Evolutionary conservation across 1,140 invertebrate species (phyloP).

Genomic region (Vanessa atalanta): DNA sequence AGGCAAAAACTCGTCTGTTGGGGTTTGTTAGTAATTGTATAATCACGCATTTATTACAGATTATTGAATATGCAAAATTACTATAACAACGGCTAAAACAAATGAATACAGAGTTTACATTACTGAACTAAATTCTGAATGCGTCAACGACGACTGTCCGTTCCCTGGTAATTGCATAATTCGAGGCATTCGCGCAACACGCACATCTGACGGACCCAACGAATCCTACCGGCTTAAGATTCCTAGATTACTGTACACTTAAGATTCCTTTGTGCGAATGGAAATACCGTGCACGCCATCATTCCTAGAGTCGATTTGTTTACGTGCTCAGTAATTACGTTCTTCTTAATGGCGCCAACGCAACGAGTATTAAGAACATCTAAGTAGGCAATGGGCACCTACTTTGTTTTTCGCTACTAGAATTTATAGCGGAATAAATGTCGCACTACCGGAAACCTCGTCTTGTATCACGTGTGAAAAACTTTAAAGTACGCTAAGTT

Average conservation of each 20-base stretch:
- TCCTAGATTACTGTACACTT: slow-evolving; percentile 65
- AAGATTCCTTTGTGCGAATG: slow-evolving; percentile 62
- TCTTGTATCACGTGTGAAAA: slow-evolving; percentile 8
- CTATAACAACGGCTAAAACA: background rate
- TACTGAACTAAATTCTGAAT: slow-evolving; percentile 30
- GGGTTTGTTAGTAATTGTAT: no score
- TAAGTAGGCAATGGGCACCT: slow-evolving; percentile 14
- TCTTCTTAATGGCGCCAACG: slow-evolving; percentile 55
- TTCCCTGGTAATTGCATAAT: slow-evolving; percentile 38
- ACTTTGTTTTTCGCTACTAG: background rate
- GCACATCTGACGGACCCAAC: slow-evolving; percentile 42
- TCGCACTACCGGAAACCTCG: background rate
- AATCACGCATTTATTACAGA: no score
- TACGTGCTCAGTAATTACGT: slow-evolving; percentile 60
- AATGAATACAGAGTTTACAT: slow-evolving; percentile 6
- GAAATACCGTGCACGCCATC: slow-evolving; percentile 48
- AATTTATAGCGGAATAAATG: slow-evolving; percentile 1
- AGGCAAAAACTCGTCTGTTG: no score
- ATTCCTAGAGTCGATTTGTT: slow-evolving; percentile 62
- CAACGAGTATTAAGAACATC: slow-evolving; percentile 26
- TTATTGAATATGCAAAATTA: no score
- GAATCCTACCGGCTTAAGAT: slow-evolving; percentile 53
- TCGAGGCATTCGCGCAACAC: slow-evolving; percentile 45
- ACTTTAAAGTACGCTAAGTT: background rate
- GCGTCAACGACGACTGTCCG: slow-evolving; percentile 15